Percentiles rank a stretch among this genome's conserved stretches.
Evolutionary conservation across 2,797 vertebrate genomes (phyloP).

Genomic region (Peromyscus nudipes): DNA sequence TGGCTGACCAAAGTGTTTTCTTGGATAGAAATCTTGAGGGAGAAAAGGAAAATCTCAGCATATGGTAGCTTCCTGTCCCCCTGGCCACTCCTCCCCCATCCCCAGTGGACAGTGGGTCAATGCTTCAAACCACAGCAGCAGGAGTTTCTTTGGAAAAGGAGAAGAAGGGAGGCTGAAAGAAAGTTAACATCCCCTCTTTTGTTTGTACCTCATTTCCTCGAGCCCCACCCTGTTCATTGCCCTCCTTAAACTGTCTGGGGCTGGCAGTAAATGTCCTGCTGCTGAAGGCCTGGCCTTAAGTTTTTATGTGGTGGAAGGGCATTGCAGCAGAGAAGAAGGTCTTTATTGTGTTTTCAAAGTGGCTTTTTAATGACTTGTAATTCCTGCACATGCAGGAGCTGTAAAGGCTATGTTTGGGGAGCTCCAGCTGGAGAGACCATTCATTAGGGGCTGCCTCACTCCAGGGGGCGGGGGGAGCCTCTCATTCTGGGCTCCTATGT

Average conservation of each 20-base stretch:
- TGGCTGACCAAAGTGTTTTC: conserved; percentile 17
- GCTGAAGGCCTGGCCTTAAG: conserved; percentile 72
- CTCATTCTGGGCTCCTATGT: conserved; percentile 46
- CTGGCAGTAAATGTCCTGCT: conserved; percentile 81
- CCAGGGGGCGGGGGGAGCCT: neutral
- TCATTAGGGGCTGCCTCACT: conserved; percentile 71
- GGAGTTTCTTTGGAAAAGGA: conserved; percentile 59
- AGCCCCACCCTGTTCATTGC: conserved; percentile 67
- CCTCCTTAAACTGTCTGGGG: conserved; percentile 74
- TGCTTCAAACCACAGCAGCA: conserved; percentile 56
- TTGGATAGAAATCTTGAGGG: neutral
- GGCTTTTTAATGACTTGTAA: conserved; percentile 86
- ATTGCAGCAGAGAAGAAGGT: conserved; percentile 77
- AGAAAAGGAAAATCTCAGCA: conserved; percentile 39
- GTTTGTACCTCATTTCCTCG: conserved; percentile 67
- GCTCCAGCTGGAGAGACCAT: conserved; percentile 75
- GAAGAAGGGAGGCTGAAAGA: conserved; percentile 37
- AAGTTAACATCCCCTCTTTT: conserved; percentile 72
- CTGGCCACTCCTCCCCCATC: conserved; percentile 51
- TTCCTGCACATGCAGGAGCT: conserved; percentile 80
- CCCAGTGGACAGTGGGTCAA: conserved; percentile 10
- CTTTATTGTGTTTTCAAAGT: conserved; percentile 86
- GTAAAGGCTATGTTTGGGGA: conserved; percentile 85
- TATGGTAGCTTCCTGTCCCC: neutral
- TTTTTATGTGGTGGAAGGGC: conserved; percentile 82